These are phyloP conservation scores for Myotis daubentonii DNA, from an alignment of 2,797 vertebrate species.

Conservation along the genomic window DNA sequence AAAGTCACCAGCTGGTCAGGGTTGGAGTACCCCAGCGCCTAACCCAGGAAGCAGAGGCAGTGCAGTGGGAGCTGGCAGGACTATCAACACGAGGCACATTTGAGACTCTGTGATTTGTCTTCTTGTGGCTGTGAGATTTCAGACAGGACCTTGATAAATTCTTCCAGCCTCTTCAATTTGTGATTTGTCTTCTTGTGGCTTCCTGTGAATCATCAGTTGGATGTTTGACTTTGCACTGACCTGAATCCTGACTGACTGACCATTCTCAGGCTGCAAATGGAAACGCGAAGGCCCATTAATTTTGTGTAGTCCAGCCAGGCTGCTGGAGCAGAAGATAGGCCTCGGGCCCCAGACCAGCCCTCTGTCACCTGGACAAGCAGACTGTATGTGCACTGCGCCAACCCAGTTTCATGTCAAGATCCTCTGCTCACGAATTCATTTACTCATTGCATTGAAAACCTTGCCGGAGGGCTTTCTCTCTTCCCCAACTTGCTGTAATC, in stretches of 20 bases:
- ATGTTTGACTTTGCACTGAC: conserved; percentile 30
- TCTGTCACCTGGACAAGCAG: conserved; percentile 34
- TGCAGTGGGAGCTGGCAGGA: background rate
- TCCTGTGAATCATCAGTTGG: background rate
- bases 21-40: background rate
- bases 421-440: background rate
- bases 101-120: background rate
- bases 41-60: too few relatives aligned
- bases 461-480: conserved; percentile 19
- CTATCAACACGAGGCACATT: accelerated
- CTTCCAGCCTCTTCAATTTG: background rate
- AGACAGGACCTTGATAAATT: background rate
- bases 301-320: conserved; percentile 16
- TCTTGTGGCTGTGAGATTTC: background rate
- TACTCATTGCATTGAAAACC: background rate
- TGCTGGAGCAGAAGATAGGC: conserved; percentile 19
- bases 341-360: background rate
- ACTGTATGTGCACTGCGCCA: background rate
- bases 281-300: conserved; percentile 53
- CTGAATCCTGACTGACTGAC: background rate
- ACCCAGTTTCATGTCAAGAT: background rate
- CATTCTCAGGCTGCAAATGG: background rate
- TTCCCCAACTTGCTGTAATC: background rate
- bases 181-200: background rate
- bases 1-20: background rate